Percentiles rank a stretch among this genome's conserved stretches.
phyloP scores from a whole-genome alignment of 1,140 invertebrate species.

The Coptotermes formosanus region DNA sequence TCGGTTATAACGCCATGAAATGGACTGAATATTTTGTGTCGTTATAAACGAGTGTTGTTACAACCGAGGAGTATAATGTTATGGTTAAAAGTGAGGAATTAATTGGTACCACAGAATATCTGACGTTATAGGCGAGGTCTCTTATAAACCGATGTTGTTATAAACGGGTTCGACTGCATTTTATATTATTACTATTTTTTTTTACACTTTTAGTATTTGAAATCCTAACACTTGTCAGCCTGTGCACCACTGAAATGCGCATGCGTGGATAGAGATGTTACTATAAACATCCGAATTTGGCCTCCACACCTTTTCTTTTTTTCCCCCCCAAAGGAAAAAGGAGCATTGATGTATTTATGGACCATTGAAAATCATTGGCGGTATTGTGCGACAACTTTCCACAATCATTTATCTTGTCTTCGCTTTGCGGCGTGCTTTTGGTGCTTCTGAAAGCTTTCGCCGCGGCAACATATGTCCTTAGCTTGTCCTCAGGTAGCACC shows the following conservation, averaged over 20 bases:
- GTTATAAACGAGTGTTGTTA: too few relatives aligned
- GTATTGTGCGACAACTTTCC: constrained; percentile 20
- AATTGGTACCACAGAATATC: too few relatives aligned
- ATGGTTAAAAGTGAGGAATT: too few relatives aligned
- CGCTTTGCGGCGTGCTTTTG: neutral
- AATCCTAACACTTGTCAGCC: neutral
- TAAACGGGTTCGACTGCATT: too few relatives aligned
- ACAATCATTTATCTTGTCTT: constrained; percentile 25
- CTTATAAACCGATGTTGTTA: too few relatives aligned
- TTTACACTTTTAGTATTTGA: too few relatives aligned
- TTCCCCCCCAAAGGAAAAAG: neutral
- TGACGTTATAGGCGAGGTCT: too few relatives aligned
- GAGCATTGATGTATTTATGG: constrained; percentile 29
- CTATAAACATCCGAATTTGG: constrained; percentile 29
- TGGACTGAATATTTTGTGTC: too few relatives aligned
- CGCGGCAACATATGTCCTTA: neutral
- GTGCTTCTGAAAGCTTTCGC: neutral
- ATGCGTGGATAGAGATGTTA: constrained; percentile 29
- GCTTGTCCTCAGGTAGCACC: neutral
- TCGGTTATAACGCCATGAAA: too few relatives aligned
- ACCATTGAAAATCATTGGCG: constrained; percentile 30
- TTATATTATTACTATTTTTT: too few relatives aligned
- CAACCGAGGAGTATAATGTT: too few relatives aligned
- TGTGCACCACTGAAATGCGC: neutral
- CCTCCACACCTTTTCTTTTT: constrained; percentile 26